Evolutionary conservation across 2,888 invertebrate genomes (phyloP), one percentile per base, ranked within the genome.

Genomic region (Disparrhopalites patrizii): DNA sequence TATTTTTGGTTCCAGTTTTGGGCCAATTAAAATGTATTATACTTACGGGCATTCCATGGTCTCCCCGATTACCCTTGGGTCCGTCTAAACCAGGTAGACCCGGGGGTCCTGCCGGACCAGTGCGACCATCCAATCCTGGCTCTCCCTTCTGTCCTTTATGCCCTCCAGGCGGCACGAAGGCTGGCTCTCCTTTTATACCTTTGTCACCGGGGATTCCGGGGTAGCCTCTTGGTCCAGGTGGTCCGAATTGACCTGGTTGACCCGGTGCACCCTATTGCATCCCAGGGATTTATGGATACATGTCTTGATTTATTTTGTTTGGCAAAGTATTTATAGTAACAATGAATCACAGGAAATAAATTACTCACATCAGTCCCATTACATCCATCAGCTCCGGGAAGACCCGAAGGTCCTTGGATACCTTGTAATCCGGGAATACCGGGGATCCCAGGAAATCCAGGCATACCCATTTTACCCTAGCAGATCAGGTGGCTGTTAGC

Each of bases 71-170:
- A 38, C 93, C 93, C 78, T 89, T 89, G 0, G 66, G 25, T 47
- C 74, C 74, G 55, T 73, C 73, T 0, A 81, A 78, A 57, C 95
- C 95, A 54, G 81, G 79, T 28, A 82, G 71, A 67, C 95, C 96
- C 43, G 88, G 84, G 50, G 84, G 80, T 72, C 95, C 95, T 1
- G 63, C 40, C 20, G 69, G 68, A 47, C 85, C 86, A 2, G 76
- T 73, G n/a, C 88, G 88, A 36, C 91, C 91, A 38, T 85, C 74
- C 4, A 86, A 85, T 3, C 92, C 91, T 10, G 85, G 79, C 68
- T 89, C 88, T 72, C 94, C 94, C 79, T 92, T 93, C 69, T 83
- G 84, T 47, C 93, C 93, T 66, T 85, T 84, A n/a, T n/a, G n/a
- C 51, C 81, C 77, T 67, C 91, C 92, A 1, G 82, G 79, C 33